These are phyloP conservation scores for Sebastes glaucus DNA, from an alignment of 2,797 vertebrate genomes.

Conservation along the genomic window DNA sequence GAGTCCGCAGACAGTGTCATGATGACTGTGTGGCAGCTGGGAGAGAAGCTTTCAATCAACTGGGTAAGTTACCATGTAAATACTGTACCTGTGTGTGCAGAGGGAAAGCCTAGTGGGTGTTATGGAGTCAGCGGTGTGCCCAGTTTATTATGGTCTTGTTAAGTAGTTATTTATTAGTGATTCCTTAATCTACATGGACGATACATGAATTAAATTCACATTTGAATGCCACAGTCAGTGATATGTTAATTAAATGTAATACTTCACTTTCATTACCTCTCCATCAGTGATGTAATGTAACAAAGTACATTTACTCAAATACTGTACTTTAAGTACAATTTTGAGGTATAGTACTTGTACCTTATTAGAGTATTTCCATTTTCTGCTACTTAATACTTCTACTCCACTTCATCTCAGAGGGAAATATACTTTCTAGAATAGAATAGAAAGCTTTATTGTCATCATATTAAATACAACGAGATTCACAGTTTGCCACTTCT, in stretches of 20 bases:
- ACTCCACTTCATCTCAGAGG: too few species aligned
- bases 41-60: conserved; percentile 41
- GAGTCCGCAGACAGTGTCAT: conserved; percentile 82
- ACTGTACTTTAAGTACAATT: too few species aligned
- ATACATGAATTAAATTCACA: not conserved
- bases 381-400: too few species aligned
- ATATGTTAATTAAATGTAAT: not conserved
- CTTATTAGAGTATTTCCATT: too few species aligned
- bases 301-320: too few species aligned
- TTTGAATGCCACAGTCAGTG: not conserved
- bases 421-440: too few species aligned
- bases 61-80: conserved; percentile 58
- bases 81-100: not conserved
- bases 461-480: too few species aligned
- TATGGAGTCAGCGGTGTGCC: not conserved
- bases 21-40: conserved; percentile 74
- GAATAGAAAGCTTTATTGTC: too few species aligned
- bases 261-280: not conserved
- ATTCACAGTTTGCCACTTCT: too few species aligned
- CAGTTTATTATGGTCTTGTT: not conserved
- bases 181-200: not conserved
- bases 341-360: too few species aligned
- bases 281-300: too few species aligned
- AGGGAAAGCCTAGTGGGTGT: not conserved
- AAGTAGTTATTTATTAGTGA: not conserved